Conservation (phyloP, 2,888 invertebrate species). For the Drosophila demipolita region DNA sequence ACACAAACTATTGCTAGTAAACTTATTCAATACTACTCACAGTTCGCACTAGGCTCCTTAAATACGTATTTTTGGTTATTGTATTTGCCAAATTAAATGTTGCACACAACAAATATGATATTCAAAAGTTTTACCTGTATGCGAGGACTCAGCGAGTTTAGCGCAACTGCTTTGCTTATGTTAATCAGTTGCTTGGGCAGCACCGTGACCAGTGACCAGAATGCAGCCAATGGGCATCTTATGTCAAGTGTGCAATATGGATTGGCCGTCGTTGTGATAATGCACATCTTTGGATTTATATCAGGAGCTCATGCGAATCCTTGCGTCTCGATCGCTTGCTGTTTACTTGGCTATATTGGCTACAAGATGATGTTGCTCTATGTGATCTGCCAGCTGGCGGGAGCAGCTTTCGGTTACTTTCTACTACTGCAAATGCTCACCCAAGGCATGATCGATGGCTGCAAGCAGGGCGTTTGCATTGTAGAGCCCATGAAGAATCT, state of each 20-base stretch:
- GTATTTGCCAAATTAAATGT: constrained; percentile 37
- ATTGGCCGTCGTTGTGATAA: constrained; percentile 48
- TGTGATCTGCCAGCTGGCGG: constrained; percentile 52
- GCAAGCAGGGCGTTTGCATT: constrained; percentile 44
- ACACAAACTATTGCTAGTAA: background rate
- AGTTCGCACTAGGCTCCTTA: constrained; percentile 6
- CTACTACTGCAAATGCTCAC: constrained; percentile 52
- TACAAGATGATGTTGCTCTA: constrained; percentile 46
- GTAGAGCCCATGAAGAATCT: constrained; percentile 43
- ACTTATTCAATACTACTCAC: background rate
- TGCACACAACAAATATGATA: constrained; percentile 26
- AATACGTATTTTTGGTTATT: background rate
- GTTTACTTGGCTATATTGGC: constrained; percentile 54
- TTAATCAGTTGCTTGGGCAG: constrained; percentile 55
- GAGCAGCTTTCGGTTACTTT: constrained; percentile 50
- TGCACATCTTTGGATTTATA: constrained; percentile 70
- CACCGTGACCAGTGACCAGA: background rate
- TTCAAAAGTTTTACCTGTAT: constrained; percentile 19
- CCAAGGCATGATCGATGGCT: constrained; percentile 24
- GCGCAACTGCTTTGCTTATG: constrained; percentile 47
- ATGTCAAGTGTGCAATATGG: constrained; percentile 51
- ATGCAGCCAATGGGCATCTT: constrained; percentile 7
- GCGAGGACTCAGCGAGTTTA: constrained; percentile 56
- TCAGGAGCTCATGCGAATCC: constrained; percentile 72
- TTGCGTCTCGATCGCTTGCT: constrained; percentile 62